A percentile compares a stretch with the other conserved stretches of the same genome.
Conservation (phyloP, 2,888 invertebrate species). For the Lypha dubia region DNA sequence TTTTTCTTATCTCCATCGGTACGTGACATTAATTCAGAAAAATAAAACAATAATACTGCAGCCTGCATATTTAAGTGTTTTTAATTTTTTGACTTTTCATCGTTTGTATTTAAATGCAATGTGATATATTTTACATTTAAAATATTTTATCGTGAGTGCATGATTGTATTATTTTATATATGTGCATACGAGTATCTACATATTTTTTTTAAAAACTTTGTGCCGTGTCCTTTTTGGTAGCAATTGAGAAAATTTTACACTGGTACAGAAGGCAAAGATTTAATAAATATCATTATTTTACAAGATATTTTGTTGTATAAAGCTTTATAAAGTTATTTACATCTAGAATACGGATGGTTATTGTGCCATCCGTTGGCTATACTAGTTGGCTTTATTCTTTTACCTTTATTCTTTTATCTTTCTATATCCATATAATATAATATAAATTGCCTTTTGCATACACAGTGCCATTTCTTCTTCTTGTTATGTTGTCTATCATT, state of each 20-base stretch:
- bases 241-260: not conserved
- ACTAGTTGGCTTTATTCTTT: no score
- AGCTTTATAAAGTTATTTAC: no score
- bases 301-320: no score
- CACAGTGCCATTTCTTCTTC: not conserved
- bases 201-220: no score
- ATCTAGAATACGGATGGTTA: no score
- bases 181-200: no score
- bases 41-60: constrained; percentile 34
- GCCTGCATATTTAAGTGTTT: constrained; percentile 19
- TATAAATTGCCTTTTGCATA: not conserved
- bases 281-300: not conserved
- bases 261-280: not conserved
- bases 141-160: constrained; percentile 11
- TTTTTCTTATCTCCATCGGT: constrained; percentile 12
- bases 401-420: no score
- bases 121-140: constrained; percentile 5
- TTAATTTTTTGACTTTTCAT: constrained; percentile 27
- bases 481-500: constrained; percentile 7
- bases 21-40: constrained; percentile 59
- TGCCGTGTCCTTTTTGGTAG: not conserved
- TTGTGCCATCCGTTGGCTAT: no score
- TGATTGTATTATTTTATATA: not conserved
- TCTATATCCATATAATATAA: no score
- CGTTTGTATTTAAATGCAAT: constrained; percentile 5